phyloP scores from a whole-genome alignment of 2,113 vertebrate genomes.

The Chloroceryle aenea region DNA sequence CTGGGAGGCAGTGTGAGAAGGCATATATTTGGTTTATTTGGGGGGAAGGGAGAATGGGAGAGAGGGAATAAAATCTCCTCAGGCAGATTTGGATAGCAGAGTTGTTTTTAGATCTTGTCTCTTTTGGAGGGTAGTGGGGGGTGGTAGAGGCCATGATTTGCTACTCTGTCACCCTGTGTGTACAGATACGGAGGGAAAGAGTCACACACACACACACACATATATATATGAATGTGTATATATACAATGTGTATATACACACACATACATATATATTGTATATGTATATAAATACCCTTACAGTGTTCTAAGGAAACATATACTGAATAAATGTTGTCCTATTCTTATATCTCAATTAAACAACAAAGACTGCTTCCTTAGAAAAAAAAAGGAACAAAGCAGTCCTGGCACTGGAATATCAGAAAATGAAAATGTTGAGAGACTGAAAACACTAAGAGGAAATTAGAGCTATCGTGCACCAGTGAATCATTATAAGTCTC shows the following conservation, averaged over 20 bases:
- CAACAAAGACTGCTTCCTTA: conserved; percentile 19
- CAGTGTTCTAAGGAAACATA: not conserved
- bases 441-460: conserved; percentile 37
- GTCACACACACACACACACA: not conserved
- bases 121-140: not conserved
- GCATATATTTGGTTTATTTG: not conserved
- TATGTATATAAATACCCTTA: not conserved
- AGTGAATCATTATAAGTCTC: conserved; percentile 52
- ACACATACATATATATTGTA: not conserved
- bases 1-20: not conserved
- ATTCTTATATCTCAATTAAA: conserved; percentile 54
- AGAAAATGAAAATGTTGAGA: conserved; percentile 48
- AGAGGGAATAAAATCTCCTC: not conserved
- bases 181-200: not conserved
- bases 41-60: not conserved
- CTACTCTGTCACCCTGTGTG: not conserved
- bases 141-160: not conserved
- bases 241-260: not conserved
- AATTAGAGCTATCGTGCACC: conserved; percentile 51
- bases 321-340: not conserved
- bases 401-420: conserved; percentile 45
- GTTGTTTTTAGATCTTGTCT: conserved; percentile 13
- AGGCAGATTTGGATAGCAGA: not conserved
- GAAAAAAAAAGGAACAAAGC: conserved; percentile 23
- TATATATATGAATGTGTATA: not conserved